These are phyloP conservation scores for Scaptomyza tumidula DNA, from an alignment of 2,888 invertebrate genomes.

Conservation along the genomic window DNA sequence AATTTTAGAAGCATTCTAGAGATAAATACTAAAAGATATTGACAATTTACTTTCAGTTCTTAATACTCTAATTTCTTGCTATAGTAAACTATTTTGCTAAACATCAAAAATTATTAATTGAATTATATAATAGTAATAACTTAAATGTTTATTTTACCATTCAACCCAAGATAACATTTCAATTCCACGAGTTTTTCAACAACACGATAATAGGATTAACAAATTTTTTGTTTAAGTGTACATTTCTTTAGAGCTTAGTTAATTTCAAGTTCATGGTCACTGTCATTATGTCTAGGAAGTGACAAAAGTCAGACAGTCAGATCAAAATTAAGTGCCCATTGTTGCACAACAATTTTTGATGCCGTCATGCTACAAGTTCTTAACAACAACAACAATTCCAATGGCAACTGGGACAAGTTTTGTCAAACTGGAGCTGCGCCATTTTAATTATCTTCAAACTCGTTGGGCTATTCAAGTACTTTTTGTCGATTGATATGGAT, in stretches of 20 bases:
- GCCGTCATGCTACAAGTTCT: conserved; percentile 66
- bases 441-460: conserved; percentile 32
- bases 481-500: not conserved
- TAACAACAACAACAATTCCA: conserved; percentile 38
- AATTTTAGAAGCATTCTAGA: too few species aligned
- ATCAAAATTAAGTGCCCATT: conserved; percentile 62
- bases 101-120: too few species aligned
- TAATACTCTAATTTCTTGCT: too few species aligned
- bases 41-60: too few species aligned
- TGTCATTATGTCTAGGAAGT: conserved; percentile 70
- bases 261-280: conserved; percentile 69
- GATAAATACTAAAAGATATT: too few species aligned
- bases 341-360: conserved; percentile 61
- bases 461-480: conserved; percentile 8
- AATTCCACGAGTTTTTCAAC: not conserved
- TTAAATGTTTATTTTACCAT: too few species aligned
- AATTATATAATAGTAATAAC: too few species aligned
- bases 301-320: conserved; percentile 46
- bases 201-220: not conserved
- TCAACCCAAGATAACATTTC: not conserved
- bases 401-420: conserved; percentile 52
- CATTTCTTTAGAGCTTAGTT: conserved; percentile 27
- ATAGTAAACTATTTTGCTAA: too few species aligned
- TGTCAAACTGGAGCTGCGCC: conserved; percentile 57
- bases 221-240: conserved; percentile 33